Evolutionary conservation across 2,888 invertebrate species (phyloP).

Genomic region (Nebria salina): DNA sequence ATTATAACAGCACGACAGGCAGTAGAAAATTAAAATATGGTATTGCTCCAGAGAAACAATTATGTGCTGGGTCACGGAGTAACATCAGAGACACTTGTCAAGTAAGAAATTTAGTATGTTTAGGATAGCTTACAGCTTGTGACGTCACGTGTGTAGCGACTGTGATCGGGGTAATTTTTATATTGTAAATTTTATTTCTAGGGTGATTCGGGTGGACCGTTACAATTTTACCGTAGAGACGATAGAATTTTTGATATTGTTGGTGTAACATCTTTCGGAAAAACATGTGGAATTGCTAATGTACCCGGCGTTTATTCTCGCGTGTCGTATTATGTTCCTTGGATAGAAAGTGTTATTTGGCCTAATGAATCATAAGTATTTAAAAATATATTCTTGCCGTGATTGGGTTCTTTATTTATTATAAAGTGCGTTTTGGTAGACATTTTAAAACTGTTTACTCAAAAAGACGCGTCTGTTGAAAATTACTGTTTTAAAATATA

Average conservation of each 20-base stretch:
- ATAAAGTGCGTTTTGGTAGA: too few species aligned
- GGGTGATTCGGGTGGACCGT: conserved; percentile 41
- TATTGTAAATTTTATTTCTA: neutral
- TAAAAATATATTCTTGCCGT: neutral
- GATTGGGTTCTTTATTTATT: too few species aligned
- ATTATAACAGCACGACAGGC: conserved; percentile 35
- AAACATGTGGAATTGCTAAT: conserved; percentile 56
- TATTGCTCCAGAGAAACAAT: conserved; percentile 50
- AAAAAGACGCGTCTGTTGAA: too few species aligned
- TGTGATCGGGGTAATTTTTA: too few species aligned
- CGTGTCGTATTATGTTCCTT: conserved; percentile 60
- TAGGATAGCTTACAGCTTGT: too few species aligned
- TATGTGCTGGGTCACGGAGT: conserved; percentile 52
- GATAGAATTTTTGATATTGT: conserved; percentile 27
- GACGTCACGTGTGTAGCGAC: too few species aligned
- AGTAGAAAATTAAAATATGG: conserved; percentile 45
- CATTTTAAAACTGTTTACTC: too few species aligned
- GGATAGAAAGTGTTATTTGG: conserved; percentile 64
- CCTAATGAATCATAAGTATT: conserved; percentile 49
- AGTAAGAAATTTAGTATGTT: conserved; percentile 46
- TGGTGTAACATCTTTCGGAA: conserved; percentile 56
- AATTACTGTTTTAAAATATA: too few species aligned
- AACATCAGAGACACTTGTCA: conserved; percentile 53
- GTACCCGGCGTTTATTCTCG: conserved; percentile 62
- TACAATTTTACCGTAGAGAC: conserved; percentile 14